Base-by-base conservation (phyloP, 2,113 vertebrate species). In the Heterocephalus glaber region DNA sequence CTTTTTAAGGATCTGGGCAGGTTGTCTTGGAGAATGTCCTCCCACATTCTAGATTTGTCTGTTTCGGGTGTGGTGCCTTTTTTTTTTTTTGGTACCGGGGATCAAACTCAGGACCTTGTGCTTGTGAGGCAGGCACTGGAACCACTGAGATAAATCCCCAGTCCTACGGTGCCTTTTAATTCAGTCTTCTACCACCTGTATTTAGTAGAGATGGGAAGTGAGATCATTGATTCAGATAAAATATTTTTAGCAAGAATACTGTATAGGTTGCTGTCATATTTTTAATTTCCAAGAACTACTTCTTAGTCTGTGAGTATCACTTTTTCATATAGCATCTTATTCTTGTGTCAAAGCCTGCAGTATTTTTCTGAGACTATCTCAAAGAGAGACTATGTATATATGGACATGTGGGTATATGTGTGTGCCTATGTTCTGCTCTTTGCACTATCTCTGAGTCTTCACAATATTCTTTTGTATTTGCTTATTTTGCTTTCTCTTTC, bases 241-340 rank as follows among this genome's bases (percentile, higher is more conserved):
- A 77, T 82, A 52, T 65, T 86, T 96, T 94, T 94, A 84, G 74
- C 84, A 89, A 94, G 28, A 24, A 83, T 68, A 33, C 24, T 47
- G 49, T n/a, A 82, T 49, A 83, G 89, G 24, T 72, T 86, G 22
- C 49, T 83, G 38, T 77, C 61, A 80, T 58, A 58, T 66, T 87
- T 95, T 87, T 87, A 80, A 80, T 95, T 92, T 90, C 41, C 4
- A 65, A 65, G 60, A 82, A 4, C 68, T 86, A 20, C 61, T 94
- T 76, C 60, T 94, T 90, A 52, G 87, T 84, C 56, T 94, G 16
- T 47, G 28, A 79, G 74, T 58, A 17, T 74, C 44, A 49, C 28
- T 87, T 90, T 83, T 84, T 89, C 30, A 80, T 47, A 58, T 54
- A 80, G 41, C 26, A 61, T 49, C 70, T 33, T 95, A 72, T 86